Percentiles rank a stretch among this genome's conserved stretches.
phyloP scores from a whole-genome alignment of 2,888 invertebrate genomes.

The Ichneumoninae sp. region DNA sequence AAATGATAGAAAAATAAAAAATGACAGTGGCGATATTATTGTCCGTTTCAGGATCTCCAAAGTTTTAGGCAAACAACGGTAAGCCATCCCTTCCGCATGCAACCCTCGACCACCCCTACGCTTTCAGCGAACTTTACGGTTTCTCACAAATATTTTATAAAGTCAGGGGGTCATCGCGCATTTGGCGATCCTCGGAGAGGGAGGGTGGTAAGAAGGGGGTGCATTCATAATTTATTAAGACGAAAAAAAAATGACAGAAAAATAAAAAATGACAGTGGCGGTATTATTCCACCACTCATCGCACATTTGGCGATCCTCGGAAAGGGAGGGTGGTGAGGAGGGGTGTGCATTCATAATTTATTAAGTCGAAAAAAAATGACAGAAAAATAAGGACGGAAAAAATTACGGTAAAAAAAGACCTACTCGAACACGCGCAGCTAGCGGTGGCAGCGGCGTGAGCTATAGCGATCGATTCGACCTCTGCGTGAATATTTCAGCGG shows the following conservation, averaged over 20 bases:
- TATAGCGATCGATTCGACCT: conserved; percentile 55
- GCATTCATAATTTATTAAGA: too few relatives aligned
- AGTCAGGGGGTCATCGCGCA: not conserved
- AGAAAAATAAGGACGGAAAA: not conserved
- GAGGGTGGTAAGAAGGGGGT: too few relatives aligned
- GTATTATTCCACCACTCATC: too few relatives aligned
- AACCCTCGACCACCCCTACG: too few relatives aligned
- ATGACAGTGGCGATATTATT: too few relatives aligned
- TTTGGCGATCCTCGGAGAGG: too few relatives aligned
- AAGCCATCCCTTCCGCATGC: too few relatives aligned
- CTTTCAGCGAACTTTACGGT: not conserved
- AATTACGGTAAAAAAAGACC: not conserved
- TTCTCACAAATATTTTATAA: not conserved
- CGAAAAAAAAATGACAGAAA: too few relatives aligned
- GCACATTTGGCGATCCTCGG: too few relatives aligned
- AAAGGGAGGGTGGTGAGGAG: not conserved
- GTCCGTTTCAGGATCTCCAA: too few relatives aligned
- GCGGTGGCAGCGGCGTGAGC: not conserved
- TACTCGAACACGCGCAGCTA: conserved; percentile 8
- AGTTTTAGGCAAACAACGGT: not conserved
- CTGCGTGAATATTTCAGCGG: conserved; percentile 49
- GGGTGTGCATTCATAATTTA: not conserved
- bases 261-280: too few relatives aligned
- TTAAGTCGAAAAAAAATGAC: not conserved
- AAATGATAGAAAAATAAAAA: too few relatives aligned